Conservation (phyloP, 2,113 vertebrate species). For the Geococcyx californianus region DNA sequence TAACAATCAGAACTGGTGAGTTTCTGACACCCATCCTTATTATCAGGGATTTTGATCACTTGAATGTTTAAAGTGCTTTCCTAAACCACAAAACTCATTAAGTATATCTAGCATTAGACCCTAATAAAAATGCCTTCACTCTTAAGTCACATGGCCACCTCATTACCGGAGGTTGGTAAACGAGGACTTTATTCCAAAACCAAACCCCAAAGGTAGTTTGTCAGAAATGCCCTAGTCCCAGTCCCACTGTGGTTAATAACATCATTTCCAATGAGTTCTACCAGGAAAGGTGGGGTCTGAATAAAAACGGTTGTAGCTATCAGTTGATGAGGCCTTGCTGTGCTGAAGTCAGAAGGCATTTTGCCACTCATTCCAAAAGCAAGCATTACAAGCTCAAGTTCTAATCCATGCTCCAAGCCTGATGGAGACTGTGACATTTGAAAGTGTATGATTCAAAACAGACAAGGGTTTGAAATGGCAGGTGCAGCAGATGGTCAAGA, state of each 20-base stretch:
- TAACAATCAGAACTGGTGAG: neutral
- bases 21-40: constrained; percentile 17
- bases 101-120: neutral
- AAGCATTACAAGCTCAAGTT: constrained; percentile 9
- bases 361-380: neutral
- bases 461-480: constrained; percentile 29
- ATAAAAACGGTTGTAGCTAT: neutral
- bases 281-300: neutral
- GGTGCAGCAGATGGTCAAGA: constrained; percentile 45
- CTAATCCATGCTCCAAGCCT: constrained; percentile 12
- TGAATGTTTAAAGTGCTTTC: neutral
- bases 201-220: constrained; percentile 5
- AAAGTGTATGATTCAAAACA: constrained; percentile 24
- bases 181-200: constrained; percentile 30
- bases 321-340: neutral
- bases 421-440: neutral
- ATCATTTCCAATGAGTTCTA: neutral
- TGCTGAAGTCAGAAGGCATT: neutral
- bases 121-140: constrained; percentile 8
- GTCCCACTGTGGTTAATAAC: neutral
- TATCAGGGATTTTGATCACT: neutral
- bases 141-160: neutral
- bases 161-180: constrained; percentile 22
- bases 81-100: constrained; percentile 16
- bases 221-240: neutral